These are phyloP conservation scores for Leptothorax acervorum DNA, from an alignment of 2,888 invertebrate species.

Conservation along the genomic window DNA sequence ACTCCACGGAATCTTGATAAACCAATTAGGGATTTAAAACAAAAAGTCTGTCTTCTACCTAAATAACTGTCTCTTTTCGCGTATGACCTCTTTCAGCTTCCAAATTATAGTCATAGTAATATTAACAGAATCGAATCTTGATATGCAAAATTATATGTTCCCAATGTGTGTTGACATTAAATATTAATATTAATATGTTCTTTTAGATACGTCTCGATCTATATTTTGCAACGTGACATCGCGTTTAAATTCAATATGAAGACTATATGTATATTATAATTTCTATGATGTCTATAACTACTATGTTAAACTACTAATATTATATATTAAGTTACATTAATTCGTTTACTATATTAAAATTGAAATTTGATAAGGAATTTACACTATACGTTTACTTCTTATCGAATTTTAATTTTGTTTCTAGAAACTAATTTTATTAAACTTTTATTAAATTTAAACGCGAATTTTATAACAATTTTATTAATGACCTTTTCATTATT, in stretches of 20 bases:
- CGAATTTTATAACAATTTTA: not conserved
- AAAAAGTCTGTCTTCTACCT: not conserved
- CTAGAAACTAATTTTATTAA: not conserved
- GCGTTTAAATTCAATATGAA: not conserved
- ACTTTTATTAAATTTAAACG: not conserved
- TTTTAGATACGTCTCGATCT: not conserved
- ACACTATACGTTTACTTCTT: not conserved
- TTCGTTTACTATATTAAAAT: not conserved
- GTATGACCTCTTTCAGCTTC: not conserved
- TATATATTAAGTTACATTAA: not conserved
- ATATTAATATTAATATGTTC: not conserved
- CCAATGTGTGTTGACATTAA: not conserved
- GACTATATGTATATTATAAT: not conserved
- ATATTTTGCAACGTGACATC: not conserved
- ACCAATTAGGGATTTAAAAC: not conserved
- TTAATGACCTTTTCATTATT: not conserved
- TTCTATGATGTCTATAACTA: not conserved
- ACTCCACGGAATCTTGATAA: not conserved
- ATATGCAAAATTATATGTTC: not conserved
- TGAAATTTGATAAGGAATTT: not conserved
- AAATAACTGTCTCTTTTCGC: not conserved
- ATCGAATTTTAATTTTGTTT: not conserved
- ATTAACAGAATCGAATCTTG: not conserved
- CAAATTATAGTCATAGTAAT: not conserved
- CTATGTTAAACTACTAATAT: not conserved